Evolutionary conservation across 37 sponge, comb jelly and placozoan genomes (phyloP).

Genomic region (Agelas oroides): DNA sequence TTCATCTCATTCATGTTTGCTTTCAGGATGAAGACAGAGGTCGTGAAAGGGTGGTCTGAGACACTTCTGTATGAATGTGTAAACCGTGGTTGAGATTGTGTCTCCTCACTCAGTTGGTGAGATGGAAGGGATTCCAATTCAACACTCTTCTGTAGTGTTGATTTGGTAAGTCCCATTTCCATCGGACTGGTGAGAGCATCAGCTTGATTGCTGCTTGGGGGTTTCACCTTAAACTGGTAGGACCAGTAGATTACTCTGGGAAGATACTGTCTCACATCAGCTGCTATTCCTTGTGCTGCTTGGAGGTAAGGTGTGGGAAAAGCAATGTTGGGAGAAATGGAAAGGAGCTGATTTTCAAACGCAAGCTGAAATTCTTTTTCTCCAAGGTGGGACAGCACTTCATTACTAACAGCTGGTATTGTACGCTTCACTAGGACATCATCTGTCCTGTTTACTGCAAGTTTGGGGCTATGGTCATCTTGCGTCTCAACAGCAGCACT

Average conservation of each 20-base stretch:
- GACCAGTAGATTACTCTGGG: constrained; percentile 80
- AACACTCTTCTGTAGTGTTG: not conserved
- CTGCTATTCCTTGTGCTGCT: constrained; percentile 10
- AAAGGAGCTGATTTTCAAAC: constrained; percentile 48
- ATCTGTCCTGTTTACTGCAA: too few species aligned
- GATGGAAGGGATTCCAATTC: not conserved
- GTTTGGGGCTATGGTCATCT: too few species aligned
- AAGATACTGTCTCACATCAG: constrained; percentile 67
- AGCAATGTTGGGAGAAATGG: constrained; percentile 64
- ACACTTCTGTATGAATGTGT: constrained; percentile 58
- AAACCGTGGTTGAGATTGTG: not conserved
- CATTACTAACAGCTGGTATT: too few species aligned
- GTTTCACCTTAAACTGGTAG: constrained; percentile 48
- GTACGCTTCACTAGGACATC: too few species aligned
- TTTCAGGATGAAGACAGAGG: constrained; percentile 39
- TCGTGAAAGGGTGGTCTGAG: constrained; percentile 71
- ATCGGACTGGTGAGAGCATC: not conserved
- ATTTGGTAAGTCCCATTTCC: constrained; percentile 26
- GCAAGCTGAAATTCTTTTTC: constrained; percentile 36
- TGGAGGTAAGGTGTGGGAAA: constrained; percentile 76
- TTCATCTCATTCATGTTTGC: constrained; percentile 64
- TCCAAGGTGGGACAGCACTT: constrained; percentile 8
- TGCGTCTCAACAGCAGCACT: too few species aligned
- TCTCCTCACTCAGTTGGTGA: not conserved
- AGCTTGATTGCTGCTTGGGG: not conserved